Evolutionary conservation across 2,888 invertebrate genomes (phyloP), one percentile per base, ranked within the genome.

Genomic region (Patella depressa): DNA sequence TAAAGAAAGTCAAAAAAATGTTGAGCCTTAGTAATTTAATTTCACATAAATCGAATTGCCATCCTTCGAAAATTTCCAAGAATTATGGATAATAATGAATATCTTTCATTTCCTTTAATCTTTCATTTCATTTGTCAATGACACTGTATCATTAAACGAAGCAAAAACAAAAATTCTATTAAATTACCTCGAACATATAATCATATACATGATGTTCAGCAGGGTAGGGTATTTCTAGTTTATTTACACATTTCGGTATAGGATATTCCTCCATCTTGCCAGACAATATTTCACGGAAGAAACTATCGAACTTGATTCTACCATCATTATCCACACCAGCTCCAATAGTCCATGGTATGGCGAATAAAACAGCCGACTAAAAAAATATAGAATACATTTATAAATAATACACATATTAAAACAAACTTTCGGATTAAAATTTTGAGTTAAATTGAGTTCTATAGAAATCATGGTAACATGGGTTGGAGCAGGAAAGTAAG

Each of bases 291-390:
- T 90, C 91, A 70, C 96, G 93, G 75, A 96, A 93, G 93, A 95
- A 96, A 82, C 93, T 93, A 92, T 97, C 97, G 83, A 97, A 93
- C 90, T 94, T 95, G 71, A 93, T 93, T 19, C 96, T 93, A 0
- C 97, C 96, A 72, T 94, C 93, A 0, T 93, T 92, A 89, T 97
- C 95, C 55, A 97, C 92, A 77, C 95, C 94, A 1, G 96, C 97
- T 1, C 95, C 97, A 34, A 97, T 92, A 0, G 97, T 96, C 98
- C 98, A 98, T 3, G 95, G 93, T 72, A 96, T 91, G 0, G 95
- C 93, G 88, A 94, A 94, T 87, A 97, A 93, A 83, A 96, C 94
- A 0, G 96, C 93, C 1, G 95, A 96, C 91, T 96, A 94, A 53
- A 84, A 81, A 72, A 17, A 74, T n/a, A 74, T 73, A 73, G 9